A percentile compares a stretch with the other conserved stretches of the same genome.
Conservation (phyloP, 1,140 invertebrate species). For the Harpegnathos saltator region DNA sequence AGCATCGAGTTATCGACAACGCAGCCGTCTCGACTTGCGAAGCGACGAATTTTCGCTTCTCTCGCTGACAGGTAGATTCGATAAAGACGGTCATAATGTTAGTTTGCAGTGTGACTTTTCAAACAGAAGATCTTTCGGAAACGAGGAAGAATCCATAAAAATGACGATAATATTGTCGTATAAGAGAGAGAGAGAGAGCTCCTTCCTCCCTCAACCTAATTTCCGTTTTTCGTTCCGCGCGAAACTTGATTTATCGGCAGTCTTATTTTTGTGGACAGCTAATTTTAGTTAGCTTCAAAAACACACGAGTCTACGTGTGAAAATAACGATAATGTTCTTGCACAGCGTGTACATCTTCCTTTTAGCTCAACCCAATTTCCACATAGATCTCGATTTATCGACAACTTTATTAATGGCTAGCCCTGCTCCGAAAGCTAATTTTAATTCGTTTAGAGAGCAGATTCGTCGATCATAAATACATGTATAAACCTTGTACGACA, state of each 20-base stretch:
- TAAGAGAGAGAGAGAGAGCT: too few relatives aligned
- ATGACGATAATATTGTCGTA: too few relatives aligned
- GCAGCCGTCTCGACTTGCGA: too few relatives aligned
- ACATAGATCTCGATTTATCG: neutral
- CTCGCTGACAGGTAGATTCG: too few relatives aligned
- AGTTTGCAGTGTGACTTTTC: too few relatives aligned
- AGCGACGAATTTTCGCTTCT: too few relatives aligned
- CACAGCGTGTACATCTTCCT: neutral
- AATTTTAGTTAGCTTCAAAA: constrained; percentile 26
- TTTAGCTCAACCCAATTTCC: constrained; percentile 7
- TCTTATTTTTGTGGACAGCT: neutral
- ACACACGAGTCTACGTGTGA: neutral
- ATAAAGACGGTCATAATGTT: too few relatives aligned
- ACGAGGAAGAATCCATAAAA: too few relatives aligned
- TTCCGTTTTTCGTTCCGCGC: neutral
- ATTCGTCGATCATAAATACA: neutral
- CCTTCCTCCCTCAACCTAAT: too few relatives aligned
- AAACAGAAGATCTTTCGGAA: too few relatives aligned
- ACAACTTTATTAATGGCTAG: neutral
- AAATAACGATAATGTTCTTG: neutral
- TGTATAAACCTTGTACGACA: neutral
- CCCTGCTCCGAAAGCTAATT: neutral
- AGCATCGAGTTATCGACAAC: neutral
- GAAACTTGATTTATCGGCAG: neutral
- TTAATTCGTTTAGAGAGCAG: constrained; percentile 7